A percentile compares a stretch with the other conserved stretches of the same genome.
Evolutionary conservation across 35 echinoderm and acorn worm species (phyloP).

Genomic region (Diadema setosum): DNA sequence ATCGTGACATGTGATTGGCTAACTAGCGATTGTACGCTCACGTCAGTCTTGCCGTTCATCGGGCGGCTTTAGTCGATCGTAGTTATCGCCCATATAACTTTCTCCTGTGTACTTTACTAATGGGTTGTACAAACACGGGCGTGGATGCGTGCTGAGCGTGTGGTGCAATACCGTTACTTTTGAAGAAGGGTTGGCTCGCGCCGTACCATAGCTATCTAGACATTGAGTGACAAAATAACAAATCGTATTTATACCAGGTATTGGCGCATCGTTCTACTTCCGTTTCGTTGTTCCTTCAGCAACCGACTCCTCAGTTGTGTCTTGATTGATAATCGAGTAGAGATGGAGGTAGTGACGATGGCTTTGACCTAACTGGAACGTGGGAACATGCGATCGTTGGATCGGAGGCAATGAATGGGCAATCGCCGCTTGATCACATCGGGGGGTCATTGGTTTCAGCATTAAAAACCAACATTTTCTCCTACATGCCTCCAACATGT

Average conservation of each 20-base stretch:
- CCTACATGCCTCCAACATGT: neutral
- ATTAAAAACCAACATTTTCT: too few species aligned
- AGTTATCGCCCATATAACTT: slow-evolving; percentile 14
- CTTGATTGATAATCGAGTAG: too few species aligned
- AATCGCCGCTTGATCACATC: neutral
- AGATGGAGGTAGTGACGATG: too few species aligned
- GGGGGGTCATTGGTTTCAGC: neutral
- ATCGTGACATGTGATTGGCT: neutral
- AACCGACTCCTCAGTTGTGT: too few species aligned
- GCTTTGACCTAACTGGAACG: neutral
- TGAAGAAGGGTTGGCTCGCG: too few species aligned
- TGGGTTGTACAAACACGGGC: neutral
- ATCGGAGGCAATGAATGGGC: slow-evolving; percentile 9
- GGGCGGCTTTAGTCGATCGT: neutral
- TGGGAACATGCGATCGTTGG: neutral
- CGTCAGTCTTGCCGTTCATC: neutral
- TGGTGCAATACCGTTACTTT: neutral
- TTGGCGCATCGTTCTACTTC: too few species aligned
- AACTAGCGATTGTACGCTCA: neutral
- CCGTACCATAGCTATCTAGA: too few species aligned
- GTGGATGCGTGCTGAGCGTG: slow-evolving; percentile 1
- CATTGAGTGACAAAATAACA: too few species aligned
- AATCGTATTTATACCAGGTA: too few species aligned
- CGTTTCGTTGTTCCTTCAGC: too few species aligned
- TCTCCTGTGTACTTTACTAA: slow-evolving; percentile 20